These are phyloP conservation scores for Galaxea fascicularis DNA, from an alignment of 92 coral and sea anemone genomes.

Conservation along the genomic window DNA sequence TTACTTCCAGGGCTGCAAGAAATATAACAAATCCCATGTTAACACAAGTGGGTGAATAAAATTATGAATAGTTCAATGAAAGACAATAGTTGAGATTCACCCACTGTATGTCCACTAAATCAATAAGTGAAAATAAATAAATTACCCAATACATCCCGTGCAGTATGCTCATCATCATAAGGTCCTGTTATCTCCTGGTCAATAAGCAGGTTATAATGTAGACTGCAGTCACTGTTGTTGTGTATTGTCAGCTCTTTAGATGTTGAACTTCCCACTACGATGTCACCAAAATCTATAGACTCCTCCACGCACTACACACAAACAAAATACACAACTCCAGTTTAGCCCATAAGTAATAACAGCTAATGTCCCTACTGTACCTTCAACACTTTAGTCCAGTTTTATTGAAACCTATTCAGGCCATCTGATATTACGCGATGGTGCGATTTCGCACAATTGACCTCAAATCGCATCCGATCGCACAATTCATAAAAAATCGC, in stretches of 20 bases:
- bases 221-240: slow-evolving; percentile 95
- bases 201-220: slow-evolving; percentile 76
- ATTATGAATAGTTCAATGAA: not conserved
- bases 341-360: too few relatives aligned
- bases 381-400: too few relatives aligned
- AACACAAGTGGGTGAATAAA: not conserved
- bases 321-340: not conserved
- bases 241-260: slow-evolving; percentile 82
- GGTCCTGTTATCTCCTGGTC: slow-evolving; percentile 82
- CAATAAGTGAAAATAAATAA: too few relatives aligned
- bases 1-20: slow-evolving; percentile 75
- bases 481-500: too few relatives aligned
- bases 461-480: too few relatives aligned
- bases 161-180: slow-evolving; percentile 78
- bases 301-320: slow-evolving; percentile 74
- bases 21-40: not conserved
- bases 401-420: too few relatives aligned
- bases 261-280: slow-evolving; percentile 85
- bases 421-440: too few relatives aligned
- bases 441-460: too few relatives aligned
- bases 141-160: slow-evolving; percentile 84
- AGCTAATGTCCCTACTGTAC: not conserved
- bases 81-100: not conserved
- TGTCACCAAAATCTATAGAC: slow-evolving; percentile 80
- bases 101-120: not conserved